Base-by-base conservation (phyloP, 2,888 invertebrate species). In the Silvanus unidentatus region DNA sequence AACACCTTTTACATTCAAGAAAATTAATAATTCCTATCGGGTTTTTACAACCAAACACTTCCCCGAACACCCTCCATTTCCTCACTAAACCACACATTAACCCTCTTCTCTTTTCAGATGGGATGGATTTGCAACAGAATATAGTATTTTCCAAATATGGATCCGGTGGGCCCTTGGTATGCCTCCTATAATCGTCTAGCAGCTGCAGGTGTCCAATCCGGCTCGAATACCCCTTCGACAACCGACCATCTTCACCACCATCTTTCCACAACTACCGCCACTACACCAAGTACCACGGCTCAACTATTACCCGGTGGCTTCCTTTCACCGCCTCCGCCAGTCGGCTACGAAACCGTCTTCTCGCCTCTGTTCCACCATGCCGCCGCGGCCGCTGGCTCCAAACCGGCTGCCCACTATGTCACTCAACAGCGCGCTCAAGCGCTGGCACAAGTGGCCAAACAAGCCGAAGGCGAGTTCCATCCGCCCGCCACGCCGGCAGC, bases 131-230 rank as follows among this genome's bases (percentile, higher is more conserved):
- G 62, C 60, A 53, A 61, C 52, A 52, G 51, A 45, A 43, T 39
- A 52, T 60, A 58, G 52, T 45, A 48, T 35, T 42, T 15, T 35
- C 46, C 49, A 59, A 57, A 52, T 57, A 90, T 90, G 89, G 90
- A 90, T 84, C 89, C 89, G 71, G 87, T 86, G 73, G 88, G 87
- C 76, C 88, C 89, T 77, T 90, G 90, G 90, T 86, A 86, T 73
- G 78, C 83, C 69, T 84, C 87, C 61, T 89, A 89, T 78, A 88
- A 88, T 76, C 84, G 89, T 65, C 76, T 89, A 72, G 79, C 85
- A 58, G 79, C 81, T 61, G 81, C 82, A 58, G 82, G 59, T 43
- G 57, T 57, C 28, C 58, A 82, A 69, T 77, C 84, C 62, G 78
- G 82, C 69, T 75, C 84, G 70, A 75, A 81, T 65, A 76, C 44